These are phyloP conservation scores for Drosophila sordidapex DNA, from an alignment of 2,888 invertebrate genomes.

Conservation along the genomic window DNA sequence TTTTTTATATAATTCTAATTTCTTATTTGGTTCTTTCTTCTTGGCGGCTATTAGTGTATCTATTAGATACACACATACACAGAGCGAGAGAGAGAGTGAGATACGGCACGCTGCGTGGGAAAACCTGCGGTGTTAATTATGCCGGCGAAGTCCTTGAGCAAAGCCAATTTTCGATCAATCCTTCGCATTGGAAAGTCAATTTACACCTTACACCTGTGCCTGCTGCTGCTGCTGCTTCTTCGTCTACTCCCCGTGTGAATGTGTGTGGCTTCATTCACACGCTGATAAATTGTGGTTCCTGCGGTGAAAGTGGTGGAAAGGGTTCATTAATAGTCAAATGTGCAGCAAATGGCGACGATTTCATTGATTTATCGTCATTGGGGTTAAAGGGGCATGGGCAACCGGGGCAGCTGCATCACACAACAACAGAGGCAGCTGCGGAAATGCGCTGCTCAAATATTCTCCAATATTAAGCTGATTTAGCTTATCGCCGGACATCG, in stretches of 20 bases:
- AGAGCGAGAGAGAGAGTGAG: constrained; percentile 16
- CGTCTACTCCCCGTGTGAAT: neutral
- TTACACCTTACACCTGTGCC: constrained; percentile 70
- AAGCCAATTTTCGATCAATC: constrained; percentile 50
- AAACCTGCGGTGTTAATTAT: constrained; percentile 80
- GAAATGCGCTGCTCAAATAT: constrained; percentile 42
- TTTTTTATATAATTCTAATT: constrained; percentile 60
- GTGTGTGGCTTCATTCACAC: constrained; percentile 81
- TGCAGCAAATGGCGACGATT: constrained; percentile 46
- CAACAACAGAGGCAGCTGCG: constrained; percentile 42
- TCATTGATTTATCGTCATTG: constrained; percentile 66
- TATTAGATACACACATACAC: constrained; percentile 56
- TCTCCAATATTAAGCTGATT: constrained; percentile 52
- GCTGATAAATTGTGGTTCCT: constrained; percentile 72
- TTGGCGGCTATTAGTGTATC: constrained; percentile 64
- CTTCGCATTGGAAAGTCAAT: constrained; percentile 65
- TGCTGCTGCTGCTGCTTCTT: neutral
- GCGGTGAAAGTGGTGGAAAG: constrained; percentile 64
- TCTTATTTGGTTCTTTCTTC: constrained; percentile 59
- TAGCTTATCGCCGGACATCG: constrained; percentile 38
- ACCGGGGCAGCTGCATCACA: constrained; percentile 50
- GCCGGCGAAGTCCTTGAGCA: constrained; percentile 51
- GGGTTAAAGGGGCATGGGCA: constrained; percentile 1
- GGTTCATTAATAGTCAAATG: constrained; percentile 76
- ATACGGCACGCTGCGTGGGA: constrained; percentile 73